Base-by-base conservation (phyloP, 2,797 vertebrate species). In the Borostomias antarcticus region DNA sequence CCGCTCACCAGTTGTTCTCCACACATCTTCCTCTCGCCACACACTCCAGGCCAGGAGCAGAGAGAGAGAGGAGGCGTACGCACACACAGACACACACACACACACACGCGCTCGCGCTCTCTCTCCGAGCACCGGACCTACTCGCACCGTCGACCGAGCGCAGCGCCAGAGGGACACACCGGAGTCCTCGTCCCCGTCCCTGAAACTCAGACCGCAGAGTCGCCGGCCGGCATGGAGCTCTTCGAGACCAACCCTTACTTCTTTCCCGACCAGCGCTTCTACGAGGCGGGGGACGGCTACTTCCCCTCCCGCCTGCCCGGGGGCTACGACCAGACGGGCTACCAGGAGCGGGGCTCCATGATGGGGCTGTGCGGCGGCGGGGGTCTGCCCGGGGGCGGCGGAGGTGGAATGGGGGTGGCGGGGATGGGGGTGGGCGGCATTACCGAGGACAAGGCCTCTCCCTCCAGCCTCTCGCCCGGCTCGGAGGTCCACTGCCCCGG, bases 191-290 rank as follows among this genome's bases (percentile, higher is more conserved):
- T 60, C 66, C 43, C 43, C 64, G 72, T 60, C 66, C 43, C 43
- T 54, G 3, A 13, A 10, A 3, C 26, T 57, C 68, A 80, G 79
- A 88, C 58, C 72, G 82, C 74, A 33, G 23, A 5, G 19, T 25
- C 29, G 75, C 28, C 6, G 82, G 82, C 77, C 81, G 75, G 63
- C 29, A 99, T 99, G 97, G 97, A 99, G 93, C 95, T 99, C 85
- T 98, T 98, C 0, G 97, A 99, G 93, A 98, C 97, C 86, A 96
- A 96, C 87, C 95, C 96, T 2, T 98, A 96, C 66, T 98, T 98
- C 79, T 98, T 97, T 79, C 93, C 95, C 2, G 97, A 99, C 58
- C 97, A 98, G 89, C 94, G 95, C 79, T 98, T 98, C 90, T 98
- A 96, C n/a, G 97, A 99, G 19, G 94, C 93, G 32, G 94, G 93